Conservation (phyloP, 2,797 vertebrate species). For the Basileuterus tristriatus region DNA sequence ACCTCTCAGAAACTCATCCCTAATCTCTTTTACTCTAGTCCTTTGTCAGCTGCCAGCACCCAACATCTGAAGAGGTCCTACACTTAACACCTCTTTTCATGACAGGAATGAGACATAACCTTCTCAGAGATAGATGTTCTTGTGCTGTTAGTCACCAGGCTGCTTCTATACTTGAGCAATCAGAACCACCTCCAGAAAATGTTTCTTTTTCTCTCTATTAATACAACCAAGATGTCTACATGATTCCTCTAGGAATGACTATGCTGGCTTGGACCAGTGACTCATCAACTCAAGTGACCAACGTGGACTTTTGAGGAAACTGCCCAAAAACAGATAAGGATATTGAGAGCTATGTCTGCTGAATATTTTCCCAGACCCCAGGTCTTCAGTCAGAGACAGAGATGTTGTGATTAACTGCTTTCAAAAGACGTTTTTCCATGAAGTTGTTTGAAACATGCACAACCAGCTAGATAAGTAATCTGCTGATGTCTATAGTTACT, state of each 20-base stretch:
- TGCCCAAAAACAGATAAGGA: background rate
- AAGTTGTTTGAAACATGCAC: background rate
- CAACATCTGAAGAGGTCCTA: background rate
- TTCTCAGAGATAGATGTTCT: background rate
- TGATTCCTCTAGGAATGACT: background rate
- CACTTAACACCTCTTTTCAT: background rate
- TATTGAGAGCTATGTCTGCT: background rate
- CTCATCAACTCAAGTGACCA: background rate
- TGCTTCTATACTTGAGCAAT: background rate
- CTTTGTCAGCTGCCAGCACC: background rate
- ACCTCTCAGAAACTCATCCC: background rate
- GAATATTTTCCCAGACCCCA: background rate
- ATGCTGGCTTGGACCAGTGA: background rate
- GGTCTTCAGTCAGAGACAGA: background rate
- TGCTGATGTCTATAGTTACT: background rate
- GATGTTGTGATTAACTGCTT: background rate
- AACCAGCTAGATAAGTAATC: background rate
- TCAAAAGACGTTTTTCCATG: background rate
- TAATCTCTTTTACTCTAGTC: background rate
- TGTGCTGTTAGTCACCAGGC: background rate
- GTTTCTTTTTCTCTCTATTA: background rate
- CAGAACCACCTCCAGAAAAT: background rate
- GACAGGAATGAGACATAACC: background rate
- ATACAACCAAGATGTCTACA: background rate
- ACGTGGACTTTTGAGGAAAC: background rate